Conservation (phyloP, 1,140 invertebrate genomes). For the Ectropis grisescens region DNA sequence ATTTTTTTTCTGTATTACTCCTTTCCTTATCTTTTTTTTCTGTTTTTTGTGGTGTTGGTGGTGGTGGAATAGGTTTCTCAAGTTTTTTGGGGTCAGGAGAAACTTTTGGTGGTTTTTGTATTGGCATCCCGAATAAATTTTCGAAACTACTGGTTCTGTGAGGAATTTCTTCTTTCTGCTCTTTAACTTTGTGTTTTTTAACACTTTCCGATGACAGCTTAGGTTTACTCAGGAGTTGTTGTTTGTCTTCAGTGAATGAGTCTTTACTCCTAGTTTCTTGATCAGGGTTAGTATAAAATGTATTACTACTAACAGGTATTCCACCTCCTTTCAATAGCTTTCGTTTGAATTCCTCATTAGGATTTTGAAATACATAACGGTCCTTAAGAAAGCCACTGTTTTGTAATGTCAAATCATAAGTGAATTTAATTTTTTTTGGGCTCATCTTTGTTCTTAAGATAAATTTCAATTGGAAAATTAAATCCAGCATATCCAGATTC, state of each 20-base stretch:
- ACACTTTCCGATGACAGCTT: constrained; percentile 74
- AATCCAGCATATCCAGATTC: constrained; percentile 97
- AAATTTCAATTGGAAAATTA: constrained; percentile 89
- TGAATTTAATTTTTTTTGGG: constrained; percentile 87
- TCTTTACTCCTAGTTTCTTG: constrained; percentile 67
- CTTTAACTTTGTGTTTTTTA: constrained; percentile 79
- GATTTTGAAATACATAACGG: constrained; percentile 80
- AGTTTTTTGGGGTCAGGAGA: constrained; percentile 76
- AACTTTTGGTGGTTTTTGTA: constrained; percentile 77
- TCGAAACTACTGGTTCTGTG: constrained; percentile 78
- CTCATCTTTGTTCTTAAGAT: constrained; percentile 92
- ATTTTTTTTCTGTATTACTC: constrained; percentile 70
- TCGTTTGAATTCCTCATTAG: constrained; percentile 89
- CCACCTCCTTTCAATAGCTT: constrained; percentile 92
- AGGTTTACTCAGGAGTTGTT: constrained; percentile 76
- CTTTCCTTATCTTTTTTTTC: constrained; percentile 76
- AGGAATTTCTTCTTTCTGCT: constrained; percentile 73
- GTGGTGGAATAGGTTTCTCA: constrained; percentile 69
- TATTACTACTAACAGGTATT: constrained; percentile 48
- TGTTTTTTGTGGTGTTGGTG: constrained; percentile 56
- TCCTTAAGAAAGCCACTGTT: constrained; percentile 83
- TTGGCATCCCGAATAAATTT: constrained; percentile 84
- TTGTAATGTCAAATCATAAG: constrained; percentile 90
- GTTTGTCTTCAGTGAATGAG: constrained; percentile 63
- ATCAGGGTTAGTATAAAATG: constrained; percentile 58